Conservation (phyloP, 2,113 vertebrate genomes). For the Corvus moneduloides region DNA sequence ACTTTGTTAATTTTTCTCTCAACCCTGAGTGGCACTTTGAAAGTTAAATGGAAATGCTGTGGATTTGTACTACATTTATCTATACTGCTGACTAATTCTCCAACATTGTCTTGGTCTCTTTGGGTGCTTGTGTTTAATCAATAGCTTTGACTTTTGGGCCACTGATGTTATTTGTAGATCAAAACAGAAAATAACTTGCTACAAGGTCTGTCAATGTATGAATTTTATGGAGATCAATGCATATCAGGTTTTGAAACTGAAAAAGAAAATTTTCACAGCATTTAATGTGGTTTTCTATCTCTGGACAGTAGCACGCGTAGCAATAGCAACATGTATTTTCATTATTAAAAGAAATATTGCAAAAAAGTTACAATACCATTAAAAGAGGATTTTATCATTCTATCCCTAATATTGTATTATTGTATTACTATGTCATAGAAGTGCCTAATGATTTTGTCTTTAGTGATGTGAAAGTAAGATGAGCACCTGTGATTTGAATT, state of each 20-base stretch:
- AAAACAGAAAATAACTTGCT: not conserved
- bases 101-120: not conserved
- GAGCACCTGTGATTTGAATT: conserved; percentile 17
- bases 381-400: not conserved
- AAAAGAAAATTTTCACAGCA: not conserved
- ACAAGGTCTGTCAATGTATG: not conserved
- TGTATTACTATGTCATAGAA: not conserved
- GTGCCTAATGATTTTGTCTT: conserved; percentile 2
- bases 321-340: not conserved
- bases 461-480: not conserved
- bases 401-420: not conserved
- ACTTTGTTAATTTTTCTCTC: not conserved
- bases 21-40: not conserved
- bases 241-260: not conserved
- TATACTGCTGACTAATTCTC: not conserved
- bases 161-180: not conserved
- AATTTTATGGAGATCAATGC: not conserved
- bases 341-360: not conserved
- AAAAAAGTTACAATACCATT: not conserved
- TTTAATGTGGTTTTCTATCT: not conserved
- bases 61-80: not conserved
- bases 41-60: not conserved
- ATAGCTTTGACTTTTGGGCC: not conserved
- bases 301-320: not conserved
- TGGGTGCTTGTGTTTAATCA: not conserved